A percentile compares a stretch with the other conserved stretches of the same genome.
These are phyloP conservation scores for Aporophyla nigra DNA, from an alignment of 2,888 invertebrate genomes.

Conservation along the genomic window DNA sequence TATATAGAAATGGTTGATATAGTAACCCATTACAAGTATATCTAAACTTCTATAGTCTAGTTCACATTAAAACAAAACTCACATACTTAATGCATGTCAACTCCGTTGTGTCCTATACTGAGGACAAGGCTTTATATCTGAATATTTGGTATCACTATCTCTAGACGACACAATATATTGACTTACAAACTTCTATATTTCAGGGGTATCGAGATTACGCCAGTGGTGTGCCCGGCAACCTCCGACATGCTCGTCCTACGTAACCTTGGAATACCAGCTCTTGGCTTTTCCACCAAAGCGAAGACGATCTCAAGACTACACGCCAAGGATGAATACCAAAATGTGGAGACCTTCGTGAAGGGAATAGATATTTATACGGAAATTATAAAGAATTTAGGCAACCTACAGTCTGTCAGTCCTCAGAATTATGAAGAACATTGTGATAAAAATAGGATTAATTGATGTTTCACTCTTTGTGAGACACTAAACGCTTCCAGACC, in stretches of 20 bases:
- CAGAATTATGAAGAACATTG: background rate
- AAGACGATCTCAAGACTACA: conserved; percentile 73
- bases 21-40: background rate
- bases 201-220: conserved; percentile 75
- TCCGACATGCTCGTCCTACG: conserved; percentile 79
- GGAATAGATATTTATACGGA: conserved; percentile 79
- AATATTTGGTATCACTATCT: conserved; percentile 4
- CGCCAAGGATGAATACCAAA: conserved; percentile 76
- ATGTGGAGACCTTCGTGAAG: conserved; percentile 74
- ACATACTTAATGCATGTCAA: background rate
- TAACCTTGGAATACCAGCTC: conserved; percentile 77
- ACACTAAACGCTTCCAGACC: too few species aligned
- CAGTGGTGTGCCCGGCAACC: conserved; percentile 77
- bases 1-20: background rate
- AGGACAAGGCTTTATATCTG: background rate
- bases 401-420: conserved; percentile 33
- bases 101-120: background rate
- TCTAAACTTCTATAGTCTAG: background rate
- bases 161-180: conserved; percentile 1
- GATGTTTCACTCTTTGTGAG: background rate
- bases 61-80: background rate
- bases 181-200: conserved; percentile 49
- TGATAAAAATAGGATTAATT: conserved; percentile 8
- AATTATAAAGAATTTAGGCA: conserved; percentile 69
- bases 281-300: conserved; percentile 79